Percentiles rank a stretch among this genome's conserved stretches.
phyloP scores from a whole-genome alignment of 2,888 invertebrate genomes.

The Phragmatobia fuliginosa region DNA sequence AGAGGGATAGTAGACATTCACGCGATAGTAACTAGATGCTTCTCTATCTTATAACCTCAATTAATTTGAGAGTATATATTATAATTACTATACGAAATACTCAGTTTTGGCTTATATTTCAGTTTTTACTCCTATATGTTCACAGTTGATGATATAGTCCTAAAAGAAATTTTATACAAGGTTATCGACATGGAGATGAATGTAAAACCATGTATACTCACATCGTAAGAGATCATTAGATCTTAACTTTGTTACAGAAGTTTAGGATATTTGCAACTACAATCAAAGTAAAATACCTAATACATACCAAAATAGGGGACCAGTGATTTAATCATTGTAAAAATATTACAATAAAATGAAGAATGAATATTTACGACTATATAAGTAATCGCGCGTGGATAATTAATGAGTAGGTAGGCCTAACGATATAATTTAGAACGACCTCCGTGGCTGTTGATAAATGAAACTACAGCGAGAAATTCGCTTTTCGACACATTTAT shows the following conservation, averaged over 20 bases:
- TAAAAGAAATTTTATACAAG: no score
- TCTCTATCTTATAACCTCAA: not conserved
- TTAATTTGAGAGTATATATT: not conserved
- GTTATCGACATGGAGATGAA: no score
- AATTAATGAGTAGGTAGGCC: constrained; percentile 38
- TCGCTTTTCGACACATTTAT: constrained; percentile 47
- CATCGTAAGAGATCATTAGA: not conserved
- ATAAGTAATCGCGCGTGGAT: constrained; percentile 38
- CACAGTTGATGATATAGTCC: no score
- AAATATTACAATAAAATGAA: constrained; percentile 18
- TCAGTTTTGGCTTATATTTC: no score
- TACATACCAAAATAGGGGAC: not conserved
- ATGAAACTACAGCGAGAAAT: constrained; percentile 43
- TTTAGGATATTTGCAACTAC: not conserved
- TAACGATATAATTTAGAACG: constrained; percentile 49
- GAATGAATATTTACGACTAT: constrained; percentile 28
- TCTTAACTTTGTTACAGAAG: not conserved
- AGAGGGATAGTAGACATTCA: constrained; percentile 28
- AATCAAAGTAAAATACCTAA: not conserved
- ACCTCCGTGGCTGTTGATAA: constrained; percentile 44
- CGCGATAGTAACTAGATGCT: not conserved
- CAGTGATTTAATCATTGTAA: constrained; percentile 3
- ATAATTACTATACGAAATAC: not conserved
- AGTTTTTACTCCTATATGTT: no score
- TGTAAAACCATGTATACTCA: no score